These are phyloP conservation scores for Protonibea diacanthus DNA, from an alignment of 2,797 vertebrate species.

Conservation along the genomic window DNA sequence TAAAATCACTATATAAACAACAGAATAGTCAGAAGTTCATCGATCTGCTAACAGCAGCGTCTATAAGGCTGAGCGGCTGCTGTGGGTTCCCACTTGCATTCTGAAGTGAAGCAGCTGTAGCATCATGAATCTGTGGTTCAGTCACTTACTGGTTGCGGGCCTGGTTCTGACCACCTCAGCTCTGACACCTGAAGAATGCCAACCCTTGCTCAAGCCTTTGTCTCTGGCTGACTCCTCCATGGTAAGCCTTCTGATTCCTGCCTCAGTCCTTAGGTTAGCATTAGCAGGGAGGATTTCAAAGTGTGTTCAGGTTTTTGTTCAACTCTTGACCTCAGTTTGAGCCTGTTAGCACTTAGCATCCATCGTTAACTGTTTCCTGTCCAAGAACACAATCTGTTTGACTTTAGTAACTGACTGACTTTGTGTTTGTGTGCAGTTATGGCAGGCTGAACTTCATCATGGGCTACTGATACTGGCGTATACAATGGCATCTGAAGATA, in stretches of 20 bases:
- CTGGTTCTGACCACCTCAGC: slow-evolving; percentile 37
- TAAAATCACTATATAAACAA: neutral
- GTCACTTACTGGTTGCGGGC: slow-evolving; percentile 12
- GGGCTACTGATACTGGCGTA: neutral
- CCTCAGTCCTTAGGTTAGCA: neutral
- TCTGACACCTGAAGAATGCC: slow-evolving; percentile 45
- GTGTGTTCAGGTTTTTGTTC: no score
- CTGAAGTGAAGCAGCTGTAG: neutral
- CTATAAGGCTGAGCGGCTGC: neutral
- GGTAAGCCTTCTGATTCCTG: slow-evolving; percentile 34
- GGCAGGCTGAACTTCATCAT: neutral
- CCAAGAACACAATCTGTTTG: no score
- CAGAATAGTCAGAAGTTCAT: neutral
- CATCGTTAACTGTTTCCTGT: no score
- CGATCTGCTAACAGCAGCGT: neutral
- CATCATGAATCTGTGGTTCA: slow-evolving; percentile 48
- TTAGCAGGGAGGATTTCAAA: neutral
- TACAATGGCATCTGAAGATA: neutral
- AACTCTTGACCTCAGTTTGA: no score
- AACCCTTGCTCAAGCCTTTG: neutral
- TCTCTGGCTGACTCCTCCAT: neutral
- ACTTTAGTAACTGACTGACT: neutral
- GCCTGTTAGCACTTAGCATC: no score
- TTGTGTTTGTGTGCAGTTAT: slow-evolving; percentile 30
- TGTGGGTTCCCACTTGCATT: neutral